Percentiles rank a stretch among this genome's conserved stretches.
Evolutionary conservation across 2,888 invertebrate species (phyloP).

Genomic region (Lasioglossum pauxillum): DNA sequence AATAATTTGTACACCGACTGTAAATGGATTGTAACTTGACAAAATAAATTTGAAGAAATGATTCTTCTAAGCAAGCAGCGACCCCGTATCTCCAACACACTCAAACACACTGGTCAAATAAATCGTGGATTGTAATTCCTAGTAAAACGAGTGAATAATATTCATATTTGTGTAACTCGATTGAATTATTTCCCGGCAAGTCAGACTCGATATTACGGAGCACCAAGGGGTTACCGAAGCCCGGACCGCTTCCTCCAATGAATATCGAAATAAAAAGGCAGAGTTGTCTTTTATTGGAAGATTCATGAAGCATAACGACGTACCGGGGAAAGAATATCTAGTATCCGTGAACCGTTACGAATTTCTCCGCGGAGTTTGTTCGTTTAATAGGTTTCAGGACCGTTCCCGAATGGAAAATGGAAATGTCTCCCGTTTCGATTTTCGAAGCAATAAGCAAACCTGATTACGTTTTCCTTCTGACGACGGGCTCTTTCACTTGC

Average conservation of each 20-base stretch:
- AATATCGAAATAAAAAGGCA: background rate
- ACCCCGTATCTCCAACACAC: background rate
- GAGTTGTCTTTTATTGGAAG: slow-evolving; percentile 2
- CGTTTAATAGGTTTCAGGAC: background rate
- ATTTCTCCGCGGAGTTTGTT: background rate
- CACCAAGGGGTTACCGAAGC: background rate
- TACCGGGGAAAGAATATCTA: background rate
- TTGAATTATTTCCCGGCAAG: background rate
- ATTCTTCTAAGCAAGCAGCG: background rate
- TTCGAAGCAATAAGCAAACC: slow-evolving; percentile 24
- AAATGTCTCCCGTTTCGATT: background rate
- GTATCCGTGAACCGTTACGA: background rate
- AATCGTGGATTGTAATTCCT: background rate
- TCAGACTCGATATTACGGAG: background rate
- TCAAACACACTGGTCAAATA: background rate
- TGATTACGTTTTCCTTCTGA: slow-evolving; percentile 12
- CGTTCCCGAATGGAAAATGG: background rate
- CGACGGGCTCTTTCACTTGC: background rate
- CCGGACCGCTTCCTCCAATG: background rate
- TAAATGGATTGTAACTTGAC: too few species aligned
- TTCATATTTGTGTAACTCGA: background rate
- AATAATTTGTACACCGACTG: too few species aligned
- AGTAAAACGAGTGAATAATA: background rate
- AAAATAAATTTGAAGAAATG: background rate
- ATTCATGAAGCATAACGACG: background rate